Conservation (phyloP, 2,797 vertebrate genomes). For the Betta splendens region DNA sequence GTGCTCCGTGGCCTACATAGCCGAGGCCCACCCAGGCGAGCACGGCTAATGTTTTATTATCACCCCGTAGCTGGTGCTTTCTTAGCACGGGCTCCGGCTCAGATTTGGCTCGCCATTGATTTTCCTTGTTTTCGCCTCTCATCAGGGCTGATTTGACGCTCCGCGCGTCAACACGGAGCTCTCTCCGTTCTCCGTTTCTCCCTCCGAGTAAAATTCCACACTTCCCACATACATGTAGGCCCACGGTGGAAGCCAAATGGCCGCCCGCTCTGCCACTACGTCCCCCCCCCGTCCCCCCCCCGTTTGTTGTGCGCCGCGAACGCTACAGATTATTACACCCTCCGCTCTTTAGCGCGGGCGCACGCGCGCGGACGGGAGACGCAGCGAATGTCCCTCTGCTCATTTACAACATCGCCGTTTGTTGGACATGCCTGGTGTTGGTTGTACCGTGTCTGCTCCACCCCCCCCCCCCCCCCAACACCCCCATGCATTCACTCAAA, state of each 20-base stretch:
- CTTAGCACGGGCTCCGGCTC: conserved; percentile 14
- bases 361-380: conserved; percentile 23
- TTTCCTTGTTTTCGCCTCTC: conserved; percentile 8
- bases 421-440: conserved; percentile 72
- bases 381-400: conserved; percentile 62
- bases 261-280: conserved; percentile 57
- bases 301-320: conserved; percentile 50
- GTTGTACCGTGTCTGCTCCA: conserved; percentile 72
- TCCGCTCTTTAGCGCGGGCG: conserved; percentile 42
- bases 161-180: conserved; percentile 14
- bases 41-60: conserved; percentile 42
- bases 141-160: conserved; percentile 9
- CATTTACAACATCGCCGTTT: conserved; percentile 69
- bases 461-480: conserved; percentile 65
- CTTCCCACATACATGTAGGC: conserved; percentile 48
- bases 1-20: conserved; percentile 72
- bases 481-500: conserved; percentile 80
- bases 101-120: not conserved
- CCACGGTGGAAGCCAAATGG: conserved; percentile 50
- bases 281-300: no score
- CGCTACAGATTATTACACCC: conserved; percentile 58
- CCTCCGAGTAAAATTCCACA: conserved; percentile 35
- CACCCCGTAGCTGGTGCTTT: conserved; percentile 26
- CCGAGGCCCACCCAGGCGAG: conserved; percentile 69
- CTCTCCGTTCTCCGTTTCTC: conserved; percentile 16